Evolutionary conservation across 2,113 vertebrate species (phyloP).

Genomic region (Malurus elegans): DNA sequence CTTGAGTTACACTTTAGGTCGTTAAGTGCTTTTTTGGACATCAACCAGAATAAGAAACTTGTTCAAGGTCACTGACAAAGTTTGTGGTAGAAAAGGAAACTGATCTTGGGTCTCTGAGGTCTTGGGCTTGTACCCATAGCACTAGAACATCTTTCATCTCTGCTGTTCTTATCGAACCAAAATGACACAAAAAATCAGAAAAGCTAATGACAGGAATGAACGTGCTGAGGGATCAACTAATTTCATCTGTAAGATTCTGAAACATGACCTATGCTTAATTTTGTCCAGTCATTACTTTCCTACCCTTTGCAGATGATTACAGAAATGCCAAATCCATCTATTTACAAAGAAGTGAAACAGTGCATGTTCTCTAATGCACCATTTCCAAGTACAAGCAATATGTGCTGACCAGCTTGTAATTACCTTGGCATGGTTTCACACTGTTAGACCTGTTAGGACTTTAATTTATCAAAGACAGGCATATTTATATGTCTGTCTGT

Average conservation of each 20-base stretch:
- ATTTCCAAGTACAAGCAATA: conserved; percentile 40
- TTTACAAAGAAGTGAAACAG: conserved; percentile 62
- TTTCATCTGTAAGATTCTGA: neutral
- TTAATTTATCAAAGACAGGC: conserved; percentile 69
- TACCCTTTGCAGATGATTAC: conserved; percentile 40
- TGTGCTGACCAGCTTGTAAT: conserved; percentile 45
- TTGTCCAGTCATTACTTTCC: conserved; percentile 21
- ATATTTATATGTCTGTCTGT: conserved; percentile 66
- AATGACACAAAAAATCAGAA: neutral
- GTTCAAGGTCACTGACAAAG: neutral
- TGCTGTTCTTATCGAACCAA: neutral
- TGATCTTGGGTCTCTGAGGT: neutral
- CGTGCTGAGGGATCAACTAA: neutral
- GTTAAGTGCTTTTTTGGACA: conserved; percentile 53
- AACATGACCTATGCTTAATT: neutral
- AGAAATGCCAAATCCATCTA: conserved; percentile 65
- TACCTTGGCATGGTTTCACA: conserved; percentile 62
- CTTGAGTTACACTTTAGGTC: conserved; percentile 13
- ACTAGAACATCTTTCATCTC: neutral
- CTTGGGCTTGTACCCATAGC: neutral
- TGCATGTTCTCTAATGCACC: conserved; percentile 40
- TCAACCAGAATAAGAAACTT: neutral
- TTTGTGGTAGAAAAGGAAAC: neutral
- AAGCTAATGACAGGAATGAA: neutral
- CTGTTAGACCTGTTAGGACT: conserved; percentile 67